Evolutionary conservation across 2,888 invertebrate genomes (phyloP), one percentile per base, ranked within the genome.

Genomic region (Alloscopus bannaensis): DNA sequence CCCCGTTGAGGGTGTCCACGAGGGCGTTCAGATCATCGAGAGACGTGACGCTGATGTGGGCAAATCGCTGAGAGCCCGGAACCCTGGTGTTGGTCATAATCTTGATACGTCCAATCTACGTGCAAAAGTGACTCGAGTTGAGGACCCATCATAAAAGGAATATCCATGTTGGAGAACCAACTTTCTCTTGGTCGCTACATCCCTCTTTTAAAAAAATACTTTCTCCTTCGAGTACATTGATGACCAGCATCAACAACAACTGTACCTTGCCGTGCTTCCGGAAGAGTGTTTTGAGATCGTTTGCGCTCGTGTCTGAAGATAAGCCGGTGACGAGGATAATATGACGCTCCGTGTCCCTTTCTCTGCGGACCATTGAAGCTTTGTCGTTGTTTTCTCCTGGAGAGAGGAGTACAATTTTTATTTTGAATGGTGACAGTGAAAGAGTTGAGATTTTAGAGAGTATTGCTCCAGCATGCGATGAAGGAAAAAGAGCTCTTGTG

Each of bases 201-300:
- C n/a, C n/a, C n/a, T n/a, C n/a, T n/a, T n/a, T n/a, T n/a, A n/a
- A n/a, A n/a, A n/a, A n/a, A n/a, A n/a, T n/a, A n/a, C n/a, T n/a
- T n/a, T n/a, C n/a, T n/a, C n/a, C n/a, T n/a, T n/a, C n/a, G n/a
- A n/a, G n/a, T n/a, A n/a, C n/a, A n/a, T n/a, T n/a, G n/a, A n/a
- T n/a, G n/a, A n/a, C n/a, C n/a, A n/a, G n/a, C n/a, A n/a, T n/a
- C n/a, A n/a, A 20, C 26, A 29, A 28, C 3, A 52, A 66, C 60
- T 36, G 57, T 81, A 80, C 83, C 83, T 83, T 83, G 59, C 83
- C 83, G 22, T 72, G 42, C 59, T 72, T 78, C 69, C 80, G 78
- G 52, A 83, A 82, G 16, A 65, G 55, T 2, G 76, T 52, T 52
- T 81, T 81, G 18, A 83, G 31, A 29, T 83, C 82, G 11, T 69